Conservation (phyloP, 2,113 vertebrate genomes). For the Amblyornis subalaris region DNA sequence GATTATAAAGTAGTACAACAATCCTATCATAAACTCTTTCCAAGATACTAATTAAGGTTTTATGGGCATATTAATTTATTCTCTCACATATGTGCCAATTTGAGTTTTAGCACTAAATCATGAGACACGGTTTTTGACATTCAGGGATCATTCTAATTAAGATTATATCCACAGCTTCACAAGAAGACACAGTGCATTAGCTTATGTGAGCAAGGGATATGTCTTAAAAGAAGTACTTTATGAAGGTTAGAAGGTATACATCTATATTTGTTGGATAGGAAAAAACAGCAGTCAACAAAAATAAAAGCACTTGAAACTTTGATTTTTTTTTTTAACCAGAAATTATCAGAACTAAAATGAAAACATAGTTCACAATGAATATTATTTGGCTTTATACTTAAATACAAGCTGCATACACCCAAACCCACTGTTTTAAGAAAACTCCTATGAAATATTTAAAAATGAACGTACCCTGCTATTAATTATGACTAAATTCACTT, state of each 20-base stretch:
- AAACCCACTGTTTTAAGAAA: background rate
- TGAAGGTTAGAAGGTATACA: background rate
- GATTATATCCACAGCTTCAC: background rate
- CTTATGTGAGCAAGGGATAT: background rate
- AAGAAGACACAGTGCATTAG: background rate
- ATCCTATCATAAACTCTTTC: conserved; percentile 13
- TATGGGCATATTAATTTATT: conserved; percentile 7
- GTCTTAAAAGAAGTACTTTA: background rate
- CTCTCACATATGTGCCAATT: conserved; percentile 56
- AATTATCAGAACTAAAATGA: background rate
- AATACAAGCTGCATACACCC: background rate
- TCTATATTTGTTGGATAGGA: background rate
- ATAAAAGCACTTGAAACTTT: background rate
- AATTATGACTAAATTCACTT: background rate
- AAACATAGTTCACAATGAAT: background rate
- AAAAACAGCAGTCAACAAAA: background rate
- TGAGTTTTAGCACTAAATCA: conserved; percentile 65
- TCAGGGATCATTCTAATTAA: conserved; percentile 63
- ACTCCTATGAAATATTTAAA: background rate
- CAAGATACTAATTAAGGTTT: conserved; percentile 41
- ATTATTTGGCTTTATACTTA: background rate
- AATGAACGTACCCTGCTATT: background rate
- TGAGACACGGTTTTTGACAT: conserved; percentile 53
- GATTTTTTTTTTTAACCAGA: background rate
- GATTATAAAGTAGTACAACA: background rate